Evolutionary conservation across 2,113 vertebrate genomes (phyloP).

Genomic region (Ceyx melanurus): DNA sequence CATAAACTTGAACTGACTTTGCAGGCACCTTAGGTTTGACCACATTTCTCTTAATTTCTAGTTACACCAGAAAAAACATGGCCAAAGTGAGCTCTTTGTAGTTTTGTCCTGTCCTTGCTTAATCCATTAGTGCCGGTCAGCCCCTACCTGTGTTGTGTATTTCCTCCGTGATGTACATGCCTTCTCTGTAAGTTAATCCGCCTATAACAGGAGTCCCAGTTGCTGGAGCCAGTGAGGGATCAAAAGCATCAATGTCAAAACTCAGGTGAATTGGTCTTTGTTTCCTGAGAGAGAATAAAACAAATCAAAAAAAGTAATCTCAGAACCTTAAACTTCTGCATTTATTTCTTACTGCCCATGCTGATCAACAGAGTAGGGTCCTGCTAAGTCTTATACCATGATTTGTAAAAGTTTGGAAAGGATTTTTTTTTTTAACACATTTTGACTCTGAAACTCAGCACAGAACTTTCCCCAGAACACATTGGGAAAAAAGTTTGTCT

Average conservation of each 20-base stretch:
- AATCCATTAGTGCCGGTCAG: not conserved
- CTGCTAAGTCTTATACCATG: not conserved
- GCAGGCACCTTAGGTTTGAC: not conserved
- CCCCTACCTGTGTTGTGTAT: slow-evolving; percentile 93
- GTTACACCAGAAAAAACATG: not conserved
- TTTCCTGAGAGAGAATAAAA: slow-evolving; percentile 76
- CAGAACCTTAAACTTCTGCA: not conserved
- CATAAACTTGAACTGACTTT: not conserved
- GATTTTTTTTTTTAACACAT: not conserved
- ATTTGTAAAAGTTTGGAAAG: not conserved
- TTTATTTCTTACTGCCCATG: not conserved
- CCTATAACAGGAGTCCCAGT: slow-evolving; percentile 94
- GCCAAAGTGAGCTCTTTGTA: not conserved
- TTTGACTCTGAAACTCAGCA: not conserved
- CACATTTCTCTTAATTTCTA: not conserved
- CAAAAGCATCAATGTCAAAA: slow-evolving; percentile 97
- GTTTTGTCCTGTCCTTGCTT: not conserved
- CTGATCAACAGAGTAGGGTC: not conserved
- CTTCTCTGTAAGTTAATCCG: slow-evolving; percentile 94
- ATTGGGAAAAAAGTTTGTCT: not conserved
- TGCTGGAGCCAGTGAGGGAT: slow-evolving; percentile 92
- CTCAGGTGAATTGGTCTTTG: slow-evolving; percentile 92
- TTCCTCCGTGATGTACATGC: slow-evolving; percentile 95
- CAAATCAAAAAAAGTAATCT: not conserved
- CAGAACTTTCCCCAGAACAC: not conserved